These are phyloP conservation scores for Sisor rabdophorus DNA, from an alignment of 2,113 vertebrate genomes.

Conservation along the genomic window DNA sequence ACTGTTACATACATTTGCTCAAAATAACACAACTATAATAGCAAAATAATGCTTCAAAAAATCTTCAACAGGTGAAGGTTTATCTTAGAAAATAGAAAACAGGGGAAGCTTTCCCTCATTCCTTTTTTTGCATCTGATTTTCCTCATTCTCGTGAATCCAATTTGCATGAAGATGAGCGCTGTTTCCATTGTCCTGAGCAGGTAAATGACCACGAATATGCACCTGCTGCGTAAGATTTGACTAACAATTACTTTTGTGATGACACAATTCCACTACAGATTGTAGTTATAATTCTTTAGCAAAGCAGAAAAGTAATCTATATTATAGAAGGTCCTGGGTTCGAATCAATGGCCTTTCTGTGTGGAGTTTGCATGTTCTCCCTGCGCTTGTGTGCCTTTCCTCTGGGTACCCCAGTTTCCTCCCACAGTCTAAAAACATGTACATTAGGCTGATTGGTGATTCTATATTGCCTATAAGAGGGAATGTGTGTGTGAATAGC, in stretches of 20 bases:
- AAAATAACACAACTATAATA: not conserved
- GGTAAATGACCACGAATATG: conserved; percentile 52
- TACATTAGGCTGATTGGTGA: too few species aligned
- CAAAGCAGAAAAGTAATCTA: conserved; percentile 3
- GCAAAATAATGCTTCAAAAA: not conserved
- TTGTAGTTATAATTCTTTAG: not conserved
- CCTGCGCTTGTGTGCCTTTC: too few species aligned
- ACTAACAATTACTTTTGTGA: conserved; percentile 41
- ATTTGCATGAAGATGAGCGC: conserved; percentile 54
- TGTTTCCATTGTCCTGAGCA: conserved; percentile 33
- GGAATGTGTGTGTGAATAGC: too few species aligned
- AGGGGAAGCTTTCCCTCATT: not conserved
- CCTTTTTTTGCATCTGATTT: conserved; percentile 44
- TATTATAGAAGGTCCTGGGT: too few species aligned
- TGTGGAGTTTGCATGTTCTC: too few species aligned
- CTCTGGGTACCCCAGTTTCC: too few species aligned
- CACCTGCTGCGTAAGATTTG: conserved; percentile 53
- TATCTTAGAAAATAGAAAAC: not conserved
- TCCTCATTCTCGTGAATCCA: conserved; percentile 28
- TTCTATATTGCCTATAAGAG: too few species aligned
- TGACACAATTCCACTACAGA: conserved; percentile 22
- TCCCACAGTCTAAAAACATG: too few species aligned
- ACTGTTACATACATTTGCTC: not conserved
- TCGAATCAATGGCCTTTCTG: too few species aligned
- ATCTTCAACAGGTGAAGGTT: not conserved